Percentiles rank a stretch among this genome's conserved stretches.
phyloP scores from a whole-genome alignment of 2,888 invertebrate species.

The Colostygia pectinataria region DNA sequence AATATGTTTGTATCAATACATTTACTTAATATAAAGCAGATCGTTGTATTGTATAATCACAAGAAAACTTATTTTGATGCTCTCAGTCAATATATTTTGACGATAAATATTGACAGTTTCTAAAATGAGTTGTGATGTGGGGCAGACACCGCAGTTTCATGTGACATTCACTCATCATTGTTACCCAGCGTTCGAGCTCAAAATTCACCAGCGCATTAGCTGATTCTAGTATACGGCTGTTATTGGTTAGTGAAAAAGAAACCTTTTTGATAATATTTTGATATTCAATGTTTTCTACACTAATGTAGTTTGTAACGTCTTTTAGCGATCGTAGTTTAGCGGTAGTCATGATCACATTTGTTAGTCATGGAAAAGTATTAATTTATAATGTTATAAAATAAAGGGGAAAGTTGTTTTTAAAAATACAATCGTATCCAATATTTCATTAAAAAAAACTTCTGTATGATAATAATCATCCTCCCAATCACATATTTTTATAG shows the following conservation, averaged over 20 bases:
- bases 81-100: not conserved
- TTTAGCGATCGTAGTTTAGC: constrained; percentile 65
- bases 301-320: constrained; percentile 70
- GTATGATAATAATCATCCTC: too few relatives aligned
- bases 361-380: constrained; percentile 49
- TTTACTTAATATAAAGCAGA: too few relatives aligned
- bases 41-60: too few relatives aligned
- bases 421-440: not conserved
- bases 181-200: constrained; percentile 71
- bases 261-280: constrained; percentile 81
- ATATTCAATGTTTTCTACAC: constrained; percentile 82
- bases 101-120: not conserved
- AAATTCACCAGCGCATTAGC: constrained; percentile 74
- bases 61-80: not conserved
- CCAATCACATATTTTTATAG: too few relatives aligned
- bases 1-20: constrained; percentile 50
- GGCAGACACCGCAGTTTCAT: constrained; percentile 2
- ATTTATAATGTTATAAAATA: constrained; percentile 24
- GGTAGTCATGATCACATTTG: constrained; percentile 65
- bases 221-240: constrained; percentile 82
- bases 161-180: constrained; percentile 58
- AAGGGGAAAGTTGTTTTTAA: not conserved
- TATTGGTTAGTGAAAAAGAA: constrained; percentile 78
- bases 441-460: too few relatives aligned
- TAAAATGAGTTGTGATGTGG: not conserved